Evolutionary conservation across 2,797 vertebrate species (phyloP), one percentile per base, ranked within the genome.

Genomic region (Psittacula derbiana): DNA sequence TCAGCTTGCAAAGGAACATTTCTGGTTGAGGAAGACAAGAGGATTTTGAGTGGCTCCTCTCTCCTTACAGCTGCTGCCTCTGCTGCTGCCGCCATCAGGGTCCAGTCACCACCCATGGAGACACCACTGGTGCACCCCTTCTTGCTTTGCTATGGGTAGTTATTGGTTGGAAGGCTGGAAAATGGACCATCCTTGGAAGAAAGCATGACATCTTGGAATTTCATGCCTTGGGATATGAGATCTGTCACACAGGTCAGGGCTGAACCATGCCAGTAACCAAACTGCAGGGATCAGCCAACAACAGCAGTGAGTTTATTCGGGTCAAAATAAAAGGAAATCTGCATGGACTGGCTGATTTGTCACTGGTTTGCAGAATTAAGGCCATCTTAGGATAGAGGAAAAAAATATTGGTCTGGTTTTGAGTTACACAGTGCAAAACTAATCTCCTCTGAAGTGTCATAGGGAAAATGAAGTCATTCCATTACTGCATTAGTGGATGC

Each of bases 251-350:
- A 64, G 67, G 80, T 85, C 66, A 91, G 90, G 81, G 88, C 90
- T 81, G 78, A 84, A 19, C 88, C 71, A 62, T n/a, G 66, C 80
- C 41, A 25, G 66, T 52, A 92, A 67, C 46, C 61, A 94, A 94
- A 88, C 73, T 80, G 90, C 80, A 88, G 88, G 70, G 43, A 78
- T 83, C 61, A 91, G 88, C 38, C 70, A 62, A 36, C 49, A 94
- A 27, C 28, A 8, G 52, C 86, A 43, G 53, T 72, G 83, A 66
- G 52, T 72, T 61, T 74, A 84, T 88, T 67, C 75, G 58, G 41
- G 88, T 55, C 38, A 93, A 72, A 96, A 92, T 57, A 88, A 93
- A 66, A 78, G 80, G 67, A 88, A 91, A 94, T 30, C 57, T 66
- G 49, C 52, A 21, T 21, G 61, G 79, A 33, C 43, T 36, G 53